A percentile compares a stretch with the other conserved stretches of the same genome.
These are phyloP conservation scores for Paragorgia papillata DNA, from an alignment of 92 coral and sea anemone genomes.

Conservation along the genomic window DNA sequence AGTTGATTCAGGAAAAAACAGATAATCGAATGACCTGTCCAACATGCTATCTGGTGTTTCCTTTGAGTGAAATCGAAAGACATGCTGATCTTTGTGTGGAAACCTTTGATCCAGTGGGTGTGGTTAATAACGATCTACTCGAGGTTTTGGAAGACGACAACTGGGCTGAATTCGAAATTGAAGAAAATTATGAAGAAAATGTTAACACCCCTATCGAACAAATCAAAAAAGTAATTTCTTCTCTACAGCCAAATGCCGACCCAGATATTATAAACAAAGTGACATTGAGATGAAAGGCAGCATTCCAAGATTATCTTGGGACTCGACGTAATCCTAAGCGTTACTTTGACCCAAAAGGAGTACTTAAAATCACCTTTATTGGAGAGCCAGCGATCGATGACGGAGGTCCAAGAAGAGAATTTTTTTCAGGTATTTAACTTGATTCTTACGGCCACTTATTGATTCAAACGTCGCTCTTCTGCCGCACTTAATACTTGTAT, in stretches of 20 bases:
- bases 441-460: constrained; percentile 63
- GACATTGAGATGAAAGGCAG: too few species aligned
- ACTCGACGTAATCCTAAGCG: too few species aligned
- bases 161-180: not conserved
- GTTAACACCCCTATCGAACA: not conserved
- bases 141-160: too few species aligned
- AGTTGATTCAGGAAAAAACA: not conserved
- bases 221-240: too few species aligned
- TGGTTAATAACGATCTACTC: not conserved
- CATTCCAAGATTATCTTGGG: too few species aligned
- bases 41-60: constrained; percentile 18
- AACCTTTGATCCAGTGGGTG: constrained; percentile 35
- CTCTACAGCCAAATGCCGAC: not conserved
- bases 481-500: too few species aligned
- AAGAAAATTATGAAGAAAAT: not conserved
- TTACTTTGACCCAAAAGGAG: constrained; percentile 57
- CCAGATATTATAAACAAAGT: constrained; percentile 6
- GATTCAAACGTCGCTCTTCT: constrained; percentile 80
- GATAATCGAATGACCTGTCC: constrained; percentile 18
- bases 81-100: too few species aligned
- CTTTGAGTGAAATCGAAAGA: too few species aligned
- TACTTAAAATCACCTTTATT: too few species aligned
- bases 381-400: too few species aligned
- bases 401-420: too few species aligned
- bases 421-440: constrained; percentile 65